Evolutionary conservation across 2,888 invertebrate species (phyloP).

Genomic region (Chloromyia formosa): DNA sequence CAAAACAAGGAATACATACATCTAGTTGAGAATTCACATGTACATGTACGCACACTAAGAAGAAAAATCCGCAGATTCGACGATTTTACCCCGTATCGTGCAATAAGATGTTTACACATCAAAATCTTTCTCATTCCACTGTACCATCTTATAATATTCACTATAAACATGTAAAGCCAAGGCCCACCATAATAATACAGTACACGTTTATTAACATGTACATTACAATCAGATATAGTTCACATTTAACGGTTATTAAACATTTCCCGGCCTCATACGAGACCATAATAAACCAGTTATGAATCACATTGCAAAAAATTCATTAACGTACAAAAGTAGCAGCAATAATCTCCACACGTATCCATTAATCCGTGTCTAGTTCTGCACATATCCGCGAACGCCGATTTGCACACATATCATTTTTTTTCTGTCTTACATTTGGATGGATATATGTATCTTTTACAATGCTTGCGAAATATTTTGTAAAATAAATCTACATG

Average conservation of each 20-base stretch:
- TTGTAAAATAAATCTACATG: not conserved
- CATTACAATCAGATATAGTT: conserved; percentile 31
- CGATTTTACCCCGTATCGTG: too few relatives aligned
- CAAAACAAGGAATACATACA: too few relatives aligned
- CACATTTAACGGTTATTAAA: conserved; percentile 33
- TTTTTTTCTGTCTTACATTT: not conserved
- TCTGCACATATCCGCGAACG: too few relatives aligned
- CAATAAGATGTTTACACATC: too few relatives aligned
- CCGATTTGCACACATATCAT: not conserved
- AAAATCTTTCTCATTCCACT: conserved; percentile 9
- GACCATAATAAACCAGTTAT: conserved; percentile 29
- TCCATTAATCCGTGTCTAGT: too few relatives aligned
- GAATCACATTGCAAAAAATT: conserved; percentile 29
- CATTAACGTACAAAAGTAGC: conserved; percentile 6
- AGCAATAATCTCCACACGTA: conserved; percentile 2
- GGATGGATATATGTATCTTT: too few relatives aligned
- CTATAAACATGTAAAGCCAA: not conserved
- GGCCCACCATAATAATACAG: conserved; percentile 22
- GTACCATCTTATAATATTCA: not conserved
- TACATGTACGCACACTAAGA: too few relatives aligned
- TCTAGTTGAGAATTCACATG: too few relatives aligned
- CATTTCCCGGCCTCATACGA: conserved; percentile 25
- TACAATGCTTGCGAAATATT: conserved; percentile 5
- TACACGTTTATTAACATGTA: not conserved
- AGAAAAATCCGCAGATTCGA: too few relatives aligned